Conservation (phyloP, 2,888 invertebrate species). For the Brachyopa scutellaris region DNA sequence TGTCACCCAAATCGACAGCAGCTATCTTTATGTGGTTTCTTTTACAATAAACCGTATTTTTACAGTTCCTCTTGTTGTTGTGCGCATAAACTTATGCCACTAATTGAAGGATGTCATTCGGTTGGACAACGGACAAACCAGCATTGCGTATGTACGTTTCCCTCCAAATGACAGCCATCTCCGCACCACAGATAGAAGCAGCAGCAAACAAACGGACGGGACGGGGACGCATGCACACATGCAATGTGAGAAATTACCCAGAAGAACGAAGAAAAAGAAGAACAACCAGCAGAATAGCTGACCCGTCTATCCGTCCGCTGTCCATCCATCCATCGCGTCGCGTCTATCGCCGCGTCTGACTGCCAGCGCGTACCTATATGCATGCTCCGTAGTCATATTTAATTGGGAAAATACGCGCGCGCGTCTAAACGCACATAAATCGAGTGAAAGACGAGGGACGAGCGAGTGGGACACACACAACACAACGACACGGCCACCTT, state of each 20-base stretch:
- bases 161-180: conserved; percentile 66
- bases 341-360: not conserved
- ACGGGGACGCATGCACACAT: conserved; percentile 25
- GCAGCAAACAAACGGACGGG: conserved; percentile 3
- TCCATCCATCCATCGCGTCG: conserved; percentile 66
- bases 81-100: conserved; percentile 46
- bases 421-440: conserved; percentile 81
- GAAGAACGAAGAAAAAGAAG: conserved; percentile 48
- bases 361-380: conserved; percentile 71
- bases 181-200: conserved; percentile 40
- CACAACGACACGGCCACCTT: conserved; percentile 42
- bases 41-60: conserved; percentile 54
- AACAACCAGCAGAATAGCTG: conserved; percentile 48
- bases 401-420: conserved; percentile 80
- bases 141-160: conserved; percentile 61
- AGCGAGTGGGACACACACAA: conserved; percentile 23
- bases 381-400: conserved; percentile 81
- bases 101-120: conserved; percentile 70
- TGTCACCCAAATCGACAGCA: conserved; percentile 69
- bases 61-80: conserved; percentile 18
- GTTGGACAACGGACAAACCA: conserved; percentile 40
- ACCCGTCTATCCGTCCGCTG: conserved; percentile 63
- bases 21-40: conserved; percentile 69
- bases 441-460: conserved; percentile 62
- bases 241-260: conserved; percentile 27